A percentile compares a stretch with the other conserved stretches of the same genome.
phyloP scores from a whole-genome alignment of 2,888 invertebrate species.

The Conistra vaccinii region DNA sequence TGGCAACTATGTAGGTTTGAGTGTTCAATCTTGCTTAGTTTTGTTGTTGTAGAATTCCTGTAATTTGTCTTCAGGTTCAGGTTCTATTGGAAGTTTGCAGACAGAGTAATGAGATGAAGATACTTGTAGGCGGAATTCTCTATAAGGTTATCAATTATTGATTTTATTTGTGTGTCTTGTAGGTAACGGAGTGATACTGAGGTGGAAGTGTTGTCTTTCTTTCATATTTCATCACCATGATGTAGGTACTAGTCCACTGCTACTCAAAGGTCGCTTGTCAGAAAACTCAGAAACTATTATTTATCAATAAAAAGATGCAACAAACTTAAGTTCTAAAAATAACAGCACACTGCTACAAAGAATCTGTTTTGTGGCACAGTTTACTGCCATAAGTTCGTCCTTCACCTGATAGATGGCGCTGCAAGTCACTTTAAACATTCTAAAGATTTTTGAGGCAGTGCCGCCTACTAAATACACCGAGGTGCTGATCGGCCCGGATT shows the following conservation, averaged over 20 bases:
- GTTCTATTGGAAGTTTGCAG: too few relatives aligned
- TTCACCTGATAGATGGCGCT: conserved; percentile 43
- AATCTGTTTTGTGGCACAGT: background rate
- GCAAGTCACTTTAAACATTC: conserved; percentile 6
- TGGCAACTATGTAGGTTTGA: conserved; percentile 24
- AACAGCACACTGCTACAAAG: background rate
- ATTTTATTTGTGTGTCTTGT: background rate
- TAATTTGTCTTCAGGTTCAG: conserved; percentile 17
- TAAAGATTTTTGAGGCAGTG: conserved; percentile 12
- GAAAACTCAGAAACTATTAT: background rate
- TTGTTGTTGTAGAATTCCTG: conserved; percentile 11
- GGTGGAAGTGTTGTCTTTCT: background rate
- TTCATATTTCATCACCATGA: too few relatives aligned
- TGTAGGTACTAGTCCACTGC: too few relatives aligned
- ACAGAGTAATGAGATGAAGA: conserved; percentile 28
- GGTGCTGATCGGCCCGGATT: background rate
- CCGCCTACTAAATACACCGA: background rate
- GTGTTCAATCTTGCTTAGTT: conserved; percentile 27
- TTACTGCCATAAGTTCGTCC: background rate
- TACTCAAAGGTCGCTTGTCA: background rate
- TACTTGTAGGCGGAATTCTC: background rate
- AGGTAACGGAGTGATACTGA: background rate
- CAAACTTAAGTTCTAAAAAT: background rate
- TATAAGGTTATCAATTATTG: conserved; percentile 3
- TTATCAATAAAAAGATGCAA: background rate